Conservation (phyloP, 2,113 vertebrate species). For the Pogonocichla stellata region DNA sequence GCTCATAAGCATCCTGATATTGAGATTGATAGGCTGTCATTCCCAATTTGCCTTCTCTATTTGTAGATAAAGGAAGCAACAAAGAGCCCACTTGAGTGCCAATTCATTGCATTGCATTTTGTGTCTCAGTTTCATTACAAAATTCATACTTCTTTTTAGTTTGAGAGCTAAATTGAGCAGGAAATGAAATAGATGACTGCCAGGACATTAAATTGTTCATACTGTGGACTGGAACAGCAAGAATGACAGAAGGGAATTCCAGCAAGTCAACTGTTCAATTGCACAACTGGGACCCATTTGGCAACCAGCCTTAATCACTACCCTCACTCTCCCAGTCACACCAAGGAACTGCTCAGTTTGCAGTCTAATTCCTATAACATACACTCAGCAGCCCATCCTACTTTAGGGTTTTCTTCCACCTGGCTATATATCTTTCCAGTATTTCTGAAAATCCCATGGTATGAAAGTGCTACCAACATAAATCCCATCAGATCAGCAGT, state of each 20-base stretch:
- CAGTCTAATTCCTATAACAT: not conserved
- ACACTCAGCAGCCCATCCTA: not conserved
- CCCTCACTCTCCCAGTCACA: not conserved
- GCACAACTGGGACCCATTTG: not conserved
- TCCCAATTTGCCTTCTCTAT: not conserved
- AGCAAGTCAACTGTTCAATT: not conserved
- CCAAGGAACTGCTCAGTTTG: not conserved
- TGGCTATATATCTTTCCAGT: not conserved
- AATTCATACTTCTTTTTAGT: not conserved
- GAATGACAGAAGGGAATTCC: not conserved
- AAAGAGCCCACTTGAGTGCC: not conserved
- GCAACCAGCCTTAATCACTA: not conserved
- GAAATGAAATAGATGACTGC: constrained; percentile 43
- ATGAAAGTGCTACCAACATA: not conserved
- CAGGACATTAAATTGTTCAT: constrained; percentile 6
- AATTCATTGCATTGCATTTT: not conserved
- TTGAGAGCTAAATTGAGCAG: not conserved
- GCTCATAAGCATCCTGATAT: not conserved
- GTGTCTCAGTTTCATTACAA: not conserved
- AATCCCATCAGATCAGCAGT: not conserved
- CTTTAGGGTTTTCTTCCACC: not conserved
- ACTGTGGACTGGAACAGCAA: not conserved
- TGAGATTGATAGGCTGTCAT: not conserved
- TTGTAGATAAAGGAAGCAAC: not conserved
- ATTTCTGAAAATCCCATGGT: not conserved